Evolutionary conservation across 1,140 invertebrate species (phyloP), one percentile per base, ranked within the genome.

Genomic region (Trissolcus basalis): DNA sequence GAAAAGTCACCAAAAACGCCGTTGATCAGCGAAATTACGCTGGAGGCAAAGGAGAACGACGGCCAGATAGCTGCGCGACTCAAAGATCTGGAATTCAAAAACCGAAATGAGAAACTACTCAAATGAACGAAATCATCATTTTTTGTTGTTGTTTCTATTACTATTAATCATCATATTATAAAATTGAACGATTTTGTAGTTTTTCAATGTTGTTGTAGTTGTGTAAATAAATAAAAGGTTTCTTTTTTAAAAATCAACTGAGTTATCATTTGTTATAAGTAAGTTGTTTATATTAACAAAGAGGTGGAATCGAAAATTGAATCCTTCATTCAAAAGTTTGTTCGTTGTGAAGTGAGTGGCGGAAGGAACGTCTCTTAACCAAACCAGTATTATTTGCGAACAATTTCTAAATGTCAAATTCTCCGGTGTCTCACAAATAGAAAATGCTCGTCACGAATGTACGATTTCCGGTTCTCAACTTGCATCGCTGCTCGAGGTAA

Each of bases 401-500:
- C 6, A 39, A 54, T 4, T 39, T 39, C 36, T 9, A n/a, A 39
- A 9, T 11, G 36, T 39, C 36, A 39, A 39, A n/a, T 11, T 39
- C 9, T 39, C 36, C 36, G 36, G 19, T 27, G 19, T 27, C 19
- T 3, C 6, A 1, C 19, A 3, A 27, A 27, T 6, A 27, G 6
- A 27, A 86, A 75, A 87, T 87, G 85, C 81, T 82, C 61, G 55
- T 80, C 55, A 77, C 55, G 53, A 85, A 53, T 64, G 55, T 51
- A 39, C 80, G 56, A 55, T 51, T 75, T 65, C n/a, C 68, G 36
- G 9, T 56, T 35, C 8, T 7, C 27, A 56, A 50, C 6, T 14
- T 72, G 45, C 41, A 33, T 63, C 51, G 15, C 14, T 47, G 58
- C 51, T 56, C 53, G 13, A 72, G 59, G 68, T 72, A 64, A 8